Evolutionary conservation across 2,888 invertebrate species (phyloP).

Genomic region (Ornithoptera priamus): DNA sequence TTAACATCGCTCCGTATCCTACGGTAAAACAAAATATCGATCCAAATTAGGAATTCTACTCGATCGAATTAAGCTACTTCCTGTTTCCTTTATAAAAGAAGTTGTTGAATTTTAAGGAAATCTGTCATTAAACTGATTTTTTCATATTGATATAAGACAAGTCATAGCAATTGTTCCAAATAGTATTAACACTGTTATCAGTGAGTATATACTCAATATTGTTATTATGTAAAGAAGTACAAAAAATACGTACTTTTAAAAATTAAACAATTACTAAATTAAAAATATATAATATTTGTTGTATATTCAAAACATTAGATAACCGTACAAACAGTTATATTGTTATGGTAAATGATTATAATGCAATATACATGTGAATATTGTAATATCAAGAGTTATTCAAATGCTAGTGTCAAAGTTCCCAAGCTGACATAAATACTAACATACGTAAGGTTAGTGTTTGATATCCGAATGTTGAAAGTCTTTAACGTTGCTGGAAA

Average conservation of each 20-base stretch:
- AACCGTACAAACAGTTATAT: neutral
- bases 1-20: conserved; percentile 15
- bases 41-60: neutral
- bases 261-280: no score
- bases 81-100: no score
- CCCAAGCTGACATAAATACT: conserved; percentile 26
- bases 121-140: no score
- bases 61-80: no score
- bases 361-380: conserved; percentile 5
- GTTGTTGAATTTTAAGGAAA: no score
- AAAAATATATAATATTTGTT: neutral
- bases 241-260: no score
- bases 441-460: conserved; percentile 26
- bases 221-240: no score
- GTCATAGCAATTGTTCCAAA: no score
- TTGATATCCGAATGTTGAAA: conserved; percentile 28
- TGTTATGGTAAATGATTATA: conserved; percentile 11
- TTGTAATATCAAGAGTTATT: conserved; percentile 18
- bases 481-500: conserved; percentile 23
- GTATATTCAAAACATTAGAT: neutral
- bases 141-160: no score
- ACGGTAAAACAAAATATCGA: conserved; percentile 6
- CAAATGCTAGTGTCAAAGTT: conserved; percentile 23
- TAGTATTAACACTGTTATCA: no score
- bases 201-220: no score